phyloP scores from a whole-genome alignment of 2,113 vertebrate genomes.

The Ardeotis arabs region DNA sequence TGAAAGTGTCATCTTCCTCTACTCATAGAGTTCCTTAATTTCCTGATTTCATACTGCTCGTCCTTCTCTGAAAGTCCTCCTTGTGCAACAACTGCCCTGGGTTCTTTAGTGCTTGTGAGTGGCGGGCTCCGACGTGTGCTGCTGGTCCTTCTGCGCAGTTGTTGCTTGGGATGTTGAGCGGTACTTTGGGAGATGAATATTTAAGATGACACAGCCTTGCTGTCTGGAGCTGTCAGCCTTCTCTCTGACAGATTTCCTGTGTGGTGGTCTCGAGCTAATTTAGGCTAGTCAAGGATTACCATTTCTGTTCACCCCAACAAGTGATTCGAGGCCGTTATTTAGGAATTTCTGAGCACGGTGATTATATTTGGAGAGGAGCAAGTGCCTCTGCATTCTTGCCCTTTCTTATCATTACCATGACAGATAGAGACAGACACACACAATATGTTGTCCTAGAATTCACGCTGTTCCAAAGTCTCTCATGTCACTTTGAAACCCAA shows the following conservation, averaged over 20 bases:
- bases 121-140: rapidly evolving
- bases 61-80: neutral
- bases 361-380: constrained; percentile 45
- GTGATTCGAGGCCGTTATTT: neutral
- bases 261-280: constrained; percentile 33
- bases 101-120: neutral
- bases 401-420: constrained; percentile 46
- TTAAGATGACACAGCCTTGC: neutral
- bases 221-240: constrained; percentile 35
- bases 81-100: neutral
- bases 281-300: constrained; percentile 30
- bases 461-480: constrained; percentile 7
- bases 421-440: constrained; percentile 31
- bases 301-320: constrained; percentile 38
- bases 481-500: constrained; percentile 42
- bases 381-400: constrained; percentile 26
- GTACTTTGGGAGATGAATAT: neutral
- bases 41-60: constrained; percentile 15
- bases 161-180: neutral
- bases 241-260: neutral
- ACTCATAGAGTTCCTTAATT: constrained; percentile 11
- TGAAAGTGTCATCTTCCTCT: neutral
- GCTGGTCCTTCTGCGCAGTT: neutral
- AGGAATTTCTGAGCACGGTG: neutral
- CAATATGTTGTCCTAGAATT: constrained; percentile 65